Conservation (phyloP, 1,140 invertebrate species). For the Apis cerana region DNA sequence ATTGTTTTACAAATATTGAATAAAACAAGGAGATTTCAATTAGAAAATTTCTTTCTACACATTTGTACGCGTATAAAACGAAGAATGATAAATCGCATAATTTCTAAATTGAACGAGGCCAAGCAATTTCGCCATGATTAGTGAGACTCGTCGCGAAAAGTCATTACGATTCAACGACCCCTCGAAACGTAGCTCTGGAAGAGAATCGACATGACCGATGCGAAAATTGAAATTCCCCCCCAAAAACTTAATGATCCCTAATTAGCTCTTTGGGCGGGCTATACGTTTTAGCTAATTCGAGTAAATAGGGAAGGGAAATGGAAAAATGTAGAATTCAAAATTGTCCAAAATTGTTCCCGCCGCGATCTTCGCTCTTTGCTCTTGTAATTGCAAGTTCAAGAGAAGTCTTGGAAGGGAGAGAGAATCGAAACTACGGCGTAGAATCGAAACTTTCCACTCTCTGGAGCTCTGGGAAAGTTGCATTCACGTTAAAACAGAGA, state of each 20-base stretch:
- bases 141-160: background rate
- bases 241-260: background rate
- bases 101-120: background rate
- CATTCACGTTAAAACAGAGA: slow-evolving; percentile 1
- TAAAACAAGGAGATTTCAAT: too few species aligned
- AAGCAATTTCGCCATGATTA: background rate
- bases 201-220: background rate
- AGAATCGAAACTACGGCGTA: background rate
- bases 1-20: background rate
- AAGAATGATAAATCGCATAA: too few species aligned
- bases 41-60: too few species aligned
- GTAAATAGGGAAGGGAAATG: background rate
- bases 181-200: too few species aligned
- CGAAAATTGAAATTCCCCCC: background rate
- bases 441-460: slow-evolving; percentile 18
- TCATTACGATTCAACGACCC: background rate
- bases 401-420: background rate
- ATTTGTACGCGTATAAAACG: background rate
- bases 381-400: background rate
- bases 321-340: too few species aligned
- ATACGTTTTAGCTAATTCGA: background rate
- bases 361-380: background rate
- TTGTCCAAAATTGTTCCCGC: background rate
- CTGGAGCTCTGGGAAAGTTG: background rate
- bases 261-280: background rate